Evolutionary conservation across 2,888 invertebrate genomes (phyloP), one percentile per base, ranked within the genome.

Genomic region (Chrysomela aeneicollis): DNA sequence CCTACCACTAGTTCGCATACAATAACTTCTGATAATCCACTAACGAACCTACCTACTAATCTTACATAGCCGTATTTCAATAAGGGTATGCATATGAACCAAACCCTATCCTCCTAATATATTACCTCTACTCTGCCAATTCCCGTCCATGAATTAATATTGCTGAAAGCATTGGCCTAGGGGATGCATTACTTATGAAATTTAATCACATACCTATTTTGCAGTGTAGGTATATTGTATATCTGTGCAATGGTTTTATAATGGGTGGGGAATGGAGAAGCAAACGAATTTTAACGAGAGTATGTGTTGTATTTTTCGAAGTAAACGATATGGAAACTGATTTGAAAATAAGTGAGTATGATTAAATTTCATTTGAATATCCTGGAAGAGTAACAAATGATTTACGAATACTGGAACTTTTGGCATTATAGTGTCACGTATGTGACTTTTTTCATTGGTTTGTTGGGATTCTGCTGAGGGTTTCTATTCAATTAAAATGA

Each of bases 71-170:
- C 53, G 59, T 67, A 69, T 67, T 67, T 69, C 60, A 67, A 67
- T 69, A 63, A 59, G 52, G 64, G 62, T 62, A 65, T 67, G 64
- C 64, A 62, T 55, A 37, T 58, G 58, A 60, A 53, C 67, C 62
- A 32, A 35, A 59, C 62, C 68, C 63, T 59, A 61, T 42, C n/a
- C 64, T 70, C 66, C 58, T 62, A 64, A 70, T 70, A 70, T 64
- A 67, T 67, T 64, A 64, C 66, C 64, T 47, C 61, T 37, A 53
- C 63, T 22, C 62, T 68, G 66, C 66, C 67, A 68, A 66, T 70
- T 66, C 62, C 60, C 66, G 63, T 70, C 60, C 66, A 68, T 66
- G 66, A 66, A 64, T 72, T 72, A 71, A 73, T 73, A 71, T 68
- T 59, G 66, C 52, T 71, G 71, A 71, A 69, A 70, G 71, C 70